Conservation (phyloP, 2,888 invertebrate species). For the Galerucella calmariensis region DNA sequence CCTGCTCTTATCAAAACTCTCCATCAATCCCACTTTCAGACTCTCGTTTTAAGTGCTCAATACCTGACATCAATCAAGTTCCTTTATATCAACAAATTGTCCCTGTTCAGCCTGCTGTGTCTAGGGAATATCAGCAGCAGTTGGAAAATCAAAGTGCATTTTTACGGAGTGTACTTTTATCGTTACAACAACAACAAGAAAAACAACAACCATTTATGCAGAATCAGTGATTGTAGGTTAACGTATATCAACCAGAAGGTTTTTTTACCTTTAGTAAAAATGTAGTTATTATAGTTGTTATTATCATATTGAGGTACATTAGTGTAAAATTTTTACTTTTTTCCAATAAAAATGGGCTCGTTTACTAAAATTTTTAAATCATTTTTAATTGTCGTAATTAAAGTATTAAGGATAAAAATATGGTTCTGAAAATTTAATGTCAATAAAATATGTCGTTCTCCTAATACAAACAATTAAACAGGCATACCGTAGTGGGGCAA, state of each 20-base stretch:
- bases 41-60: not conserved
- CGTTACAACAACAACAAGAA: not conserved
- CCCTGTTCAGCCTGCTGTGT: not conserved
- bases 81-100: conserved; percentile 1
- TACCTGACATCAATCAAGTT: not conserved
- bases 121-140: not conserved
- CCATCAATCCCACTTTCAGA: not conserved
- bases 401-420: too few relatives aligned
- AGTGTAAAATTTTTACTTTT: too few relatives aligned
- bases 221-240: not conserved
- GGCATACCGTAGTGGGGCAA: too few relatives aligned
- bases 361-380: too few relatives aligned
- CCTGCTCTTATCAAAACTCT: not conserved
- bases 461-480: too few relatives aligned
- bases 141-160: not conserved
- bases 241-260: not conserved
- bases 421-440: too few relatives aligned
- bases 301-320: too few relatives aligned
- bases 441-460: too few relatives aligned
- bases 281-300: too few relatives aligned
- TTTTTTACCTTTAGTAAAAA: not conserved
- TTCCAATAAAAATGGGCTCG: too few relatives aligned
- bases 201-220: not conserved
- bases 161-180: not conserved
- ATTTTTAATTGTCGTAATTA: too few relatives aligned